Evolutionary conservation across 2,797 vertebrate genomes (phyloP).

Genomic region (Chloroceryle inda): DNA sequence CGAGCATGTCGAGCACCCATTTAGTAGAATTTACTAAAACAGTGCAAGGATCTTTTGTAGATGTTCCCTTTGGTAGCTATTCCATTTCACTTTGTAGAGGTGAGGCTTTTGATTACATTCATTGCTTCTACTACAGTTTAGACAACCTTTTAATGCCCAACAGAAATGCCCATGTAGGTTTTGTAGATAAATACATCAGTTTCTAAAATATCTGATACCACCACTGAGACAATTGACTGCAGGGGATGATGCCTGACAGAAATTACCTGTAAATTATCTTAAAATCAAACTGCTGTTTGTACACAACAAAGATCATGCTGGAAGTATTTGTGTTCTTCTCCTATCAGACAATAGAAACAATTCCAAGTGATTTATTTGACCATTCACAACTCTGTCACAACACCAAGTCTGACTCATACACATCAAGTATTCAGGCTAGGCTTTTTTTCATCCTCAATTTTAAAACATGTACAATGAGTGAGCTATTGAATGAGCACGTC

Average conservation of each 20-base stretch:
- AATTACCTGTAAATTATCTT: neutral
- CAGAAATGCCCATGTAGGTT: neutral
- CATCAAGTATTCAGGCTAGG: neutral
- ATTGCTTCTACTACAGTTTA: neutral
- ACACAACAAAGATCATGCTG: neutral
- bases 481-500: neutral
- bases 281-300: neutral
- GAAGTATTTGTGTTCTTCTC: neutral
- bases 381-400: neutral
- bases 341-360: neutral
- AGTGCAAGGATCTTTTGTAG: neutral
- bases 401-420: neutral
- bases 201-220: neutral
- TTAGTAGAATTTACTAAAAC: conserved; percentile 2
- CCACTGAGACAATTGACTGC: neutral
- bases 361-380: conserved; percentile 10
- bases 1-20: neutral
- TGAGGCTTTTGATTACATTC: neutral
- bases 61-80: neutral
- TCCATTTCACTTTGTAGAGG: neutral
- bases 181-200: neutral
- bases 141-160: neutral
- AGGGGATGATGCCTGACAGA: neutral
- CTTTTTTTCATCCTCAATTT: neutral
- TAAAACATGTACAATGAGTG: neutral